These are phyloP conservation scores for Drosophila mayri DNA, from an alignment of 1,140 invertebrate species.

Conservation along the genomic window DNA sequence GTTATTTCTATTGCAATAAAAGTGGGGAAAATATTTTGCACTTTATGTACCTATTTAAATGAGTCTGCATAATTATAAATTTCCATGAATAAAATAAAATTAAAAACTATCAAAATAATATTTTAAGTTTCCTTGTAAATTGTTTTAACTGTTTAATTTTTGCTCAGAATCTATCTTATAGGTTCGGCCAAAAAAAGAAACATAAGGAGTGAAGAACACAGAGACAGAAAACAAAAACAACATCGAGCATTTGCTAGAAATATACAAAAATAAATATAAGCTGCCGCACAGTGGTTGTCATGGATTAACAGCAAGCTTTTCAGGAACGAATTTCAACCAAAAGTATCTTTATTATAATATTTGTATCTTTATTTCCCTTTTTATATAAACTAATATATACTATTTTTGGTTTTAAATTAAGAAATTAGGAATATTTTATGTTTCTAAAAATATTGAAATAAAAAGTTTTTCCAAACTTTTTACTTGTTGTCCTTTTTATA, in stretches of 20 bases:
- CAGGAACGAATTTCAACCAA: background rate
- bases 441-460: too few relatives aligned
- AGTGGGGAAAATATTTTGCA: too few relatives aligned
- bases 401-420: background rate
- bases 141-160: background rate
- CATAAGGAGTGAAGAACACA: slow-evolving; percentile 5
- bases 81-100: too few relatives aligned
- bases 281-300: slow-evolving; percentile 40
- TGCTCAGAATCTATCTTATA: background rate
- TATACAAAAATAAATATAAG: slow-evolving; percentile 73
- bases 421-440: too few relatives aligned
- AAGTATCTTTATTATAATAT: too few relatives aligned
- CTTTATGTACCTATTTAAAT: too few relatives aligned
- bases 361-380: background rate
- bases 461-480: too few relatives aligned
- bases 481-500: too few relatives aligned
- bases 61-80: too few relatives aligned
- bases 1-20: too few relatives aligned
- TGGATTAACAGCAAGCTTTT: background rate
- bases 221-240: slow-evolving; percentile 28
- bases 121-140: background rate
- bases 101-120: too few relatives aligned
- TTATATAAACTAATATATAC: too few relatives aligned
- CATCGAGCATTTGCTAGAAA: slow-evolving; percentile 49
- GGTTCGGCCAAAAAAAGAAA: background rate